A percentile compares a stretch with the other conserved stretches of the same genome.
phyloP scores from a whole-genome alignment of 2,888 invertebrate species.

The Cantharis rufa region DNA sequence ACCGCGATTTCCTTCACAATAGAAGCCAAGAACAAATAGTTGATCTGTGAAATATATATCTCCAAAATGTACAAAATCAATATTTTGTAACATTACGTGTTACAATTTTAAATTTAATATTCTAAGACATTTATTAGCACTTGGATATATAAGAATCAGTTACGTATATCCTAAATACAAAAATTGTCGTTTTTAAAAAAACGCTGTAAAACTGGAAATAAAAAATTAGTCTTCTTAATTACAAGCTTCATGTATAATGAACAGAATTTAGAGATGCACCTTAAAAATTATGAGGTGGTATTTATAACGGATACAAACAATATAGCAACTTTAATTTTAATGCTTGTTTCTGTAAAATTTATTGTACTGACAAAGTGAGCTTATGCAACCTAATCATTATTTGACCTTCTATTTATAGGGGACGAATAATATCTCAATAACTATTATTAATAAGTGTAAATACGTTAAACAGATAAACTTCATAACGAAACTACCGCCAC shows the following conservation, averaged over 20 bases:
- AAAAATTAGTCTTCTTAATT: neutral
- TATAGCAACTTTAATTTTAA: neutral
- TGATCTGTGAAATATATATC: slow-evolving; percentile 25
- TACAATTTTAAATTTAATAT: neutral
- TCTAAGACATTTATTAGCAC: neutral
- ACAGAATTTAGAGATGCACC: neutral
- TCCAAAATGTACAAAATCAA: slow-evolving; percentile 19
- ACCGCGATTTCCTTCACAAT: slow-evolving; percentile 19
- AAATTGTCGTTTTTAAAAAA: neutral
- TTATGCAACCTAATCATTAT: neutral
- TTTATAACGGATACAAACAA: neutral
- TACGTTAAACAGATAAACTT: no score
- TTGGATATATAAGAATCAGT: neutral
- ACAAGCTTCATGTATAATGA: neutral
- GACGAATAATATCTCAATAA: no score
- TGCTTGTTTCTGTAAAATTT: neutral
- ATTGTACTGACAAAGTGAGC: neutral
- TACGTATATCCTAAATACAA: neutral
- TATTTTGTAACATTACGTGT: slow-evolving; percentile 10
- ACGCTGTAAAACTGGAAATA: neutral
- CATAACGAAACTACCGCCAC: no score
- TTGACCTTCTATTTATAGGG: no score
- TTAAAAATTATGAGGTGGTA: neutral
- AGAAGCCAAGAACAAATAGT: slow-evolving; percentile 25
- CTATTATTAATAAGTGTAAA: no score